These are phyloP conservation scores for Ascidia mentula DNA, from an alignment of 23 tunicate species.

Conservation along the genomic window DNA sequence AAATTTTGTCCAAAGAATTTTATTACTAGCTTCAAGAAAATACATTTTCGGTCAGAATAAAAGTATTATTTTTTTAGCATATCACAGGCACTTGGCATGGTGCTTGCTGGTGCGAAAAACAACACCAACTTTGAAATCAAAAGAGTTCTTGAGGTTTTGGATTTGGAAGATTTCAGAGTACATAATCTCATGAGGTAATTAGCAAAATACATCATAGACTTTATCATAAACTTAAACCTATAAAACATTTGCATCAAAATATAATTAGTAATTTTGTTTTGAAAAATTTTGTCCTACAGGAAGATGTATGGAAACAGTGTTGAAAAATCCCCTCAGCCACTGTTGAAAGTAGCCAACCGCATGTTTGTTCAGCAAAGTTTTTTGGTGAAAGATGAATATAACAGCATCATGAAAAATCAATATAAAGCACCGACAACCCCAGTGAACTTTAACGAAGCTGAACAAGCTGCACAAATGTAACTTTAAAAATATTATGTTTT, in stretches of 20 bases:
- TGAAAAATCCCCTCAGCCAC: not conserved
- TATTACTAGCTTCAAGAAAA: no score
- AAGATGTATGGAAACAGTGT: not conserved
- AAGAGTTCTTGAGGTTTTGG: not conserved
- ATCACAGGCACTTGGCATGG: slow-evolving; percentile 47
- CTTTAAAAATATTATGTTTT: no score
- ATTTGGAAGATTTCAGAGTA: not conserved
- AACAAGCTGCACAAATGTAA: slow-evolving; percentile 23
- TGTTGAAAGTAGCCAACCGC: slow-evolving; percentile 32
- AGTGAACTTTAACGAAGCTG: slow-evolving; percentile 16
- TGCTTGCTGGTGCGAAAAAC: slow-evolving; percentile 42
- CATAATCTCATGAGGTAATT: not conserved
- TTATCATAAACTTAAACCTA: not conserved
- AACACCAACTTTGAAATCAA: slow-evolving; percentile 23
- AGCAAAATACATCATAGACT: not conserved
- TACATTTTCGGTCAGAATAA: no score
- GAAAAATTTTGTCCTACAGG: not conserved
- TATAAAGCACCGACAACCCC: slow-evolving; percentile 9
- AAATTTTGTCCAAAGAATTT: no score
- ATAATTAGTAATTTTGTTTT: not conserved
- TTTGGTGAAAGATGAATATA: not conserved
- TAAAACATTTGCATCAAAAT: not conserved
- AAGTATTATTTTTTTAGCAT: slow-evolving; percentile 35
- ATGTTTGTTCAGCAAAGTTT: slow-evolving; percentile 26
- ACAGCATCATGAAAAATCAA: not conserved